Evolutionary conservation across 2,113 vertebrate genomes (phyloP).

Genomic region (Nipponia nippon): DNA sequence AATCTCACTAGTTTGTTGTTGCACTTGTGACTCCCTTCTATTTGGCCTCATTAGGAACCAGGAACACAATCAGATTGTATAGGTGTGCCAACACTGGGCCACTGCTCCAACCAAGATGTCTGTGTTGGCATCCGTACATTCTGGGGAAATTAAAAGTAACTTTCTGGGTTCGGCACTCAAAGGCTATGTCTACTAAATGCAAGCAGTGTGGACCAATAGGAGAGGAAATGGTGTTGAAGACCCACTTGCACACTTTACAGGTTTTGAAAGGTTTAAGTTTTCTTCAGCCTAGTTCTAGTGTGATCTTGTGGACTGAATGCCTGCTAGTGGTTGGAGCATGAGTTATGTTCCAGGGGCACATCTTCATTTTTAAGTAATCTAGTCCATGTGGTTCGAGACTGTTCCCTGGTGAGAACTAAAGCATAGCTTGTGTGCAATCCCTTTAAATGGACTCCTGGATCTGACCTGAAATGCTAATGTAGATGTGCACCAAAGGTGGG

Average conservation of each 20-base stretch:
- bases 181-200: background rate
- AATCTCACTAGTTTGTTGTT: background rate
- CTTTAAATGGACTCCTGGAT: background rate
- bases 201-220: background rate
- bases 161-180: background rate
- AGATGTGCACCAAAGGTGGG: background rate
- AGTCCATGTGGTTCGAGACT: background rate
- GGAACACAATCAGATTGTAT: background rate
- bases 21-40: background rate
- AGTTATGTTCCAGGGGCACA: background rate
- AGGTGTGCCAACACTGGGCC: background rate
- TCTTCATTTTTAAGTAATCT: background rate
- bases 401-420: background rate
- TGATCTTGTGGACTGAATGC: background rate
- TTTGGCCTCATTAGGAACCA: background rate
- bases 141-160: background rate
- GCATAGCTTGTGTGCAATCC: background rate
- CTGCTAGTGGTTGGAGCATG: background rate
- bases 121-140: background rate
- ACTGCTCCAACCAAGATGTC: background rate
- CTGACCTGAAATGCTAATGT: background rate
- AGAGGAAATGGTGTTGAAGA: background rate
- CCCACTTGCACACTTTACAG: background rate
- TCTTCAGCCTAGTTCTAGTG: background rate
- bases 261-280: background rate